These are phyloP conservation scores for Nasua narica DNA, from an alignment of 2,797 vertebrate species.

Conservation along the genomic window DNA sequence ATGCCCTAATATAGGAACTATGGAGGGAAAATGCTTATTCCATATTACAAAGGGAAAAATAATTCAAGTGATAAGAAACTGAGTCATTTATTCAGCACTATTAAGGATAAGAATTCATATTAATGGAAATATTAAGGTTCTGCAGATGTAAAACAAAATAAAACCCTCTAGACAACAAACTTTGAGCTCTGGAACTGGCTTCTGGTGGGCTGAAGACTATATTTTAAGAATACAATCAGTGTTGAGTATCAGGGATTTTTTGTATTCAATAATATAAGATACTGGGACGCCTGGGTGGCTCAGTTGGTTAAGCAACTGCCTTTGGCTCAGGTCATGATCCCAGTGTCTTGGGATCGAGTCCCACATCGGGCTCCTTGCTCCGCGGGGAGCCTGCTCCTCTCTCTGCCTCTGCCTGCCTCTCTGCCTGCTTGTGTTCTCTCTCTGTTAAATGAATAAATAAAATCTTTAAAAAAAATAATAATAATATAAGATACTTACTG, in stretches of 20 bases:
- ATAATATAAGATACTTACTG: neutral
- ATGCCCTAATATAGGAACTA: neutral
- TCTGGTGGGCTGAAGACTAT: neutral
- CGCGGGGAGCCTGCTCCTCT: too few species aligned
- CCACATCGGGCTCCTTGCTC: too few species aligned
- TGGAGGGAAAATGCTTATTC: neutral
- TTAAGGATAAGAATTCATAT: constrained; percentile 29
- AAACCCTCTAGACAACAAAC: neutral
- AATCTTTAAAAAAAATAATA: too few species aligned
- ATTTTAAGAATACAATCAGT: neutral
- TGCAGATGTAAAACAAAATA: neutral
- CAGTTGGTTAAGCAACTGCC: too few species aligned
- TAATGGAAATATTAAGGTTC: neutral
- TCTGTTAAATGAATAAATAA: too few species aligned
- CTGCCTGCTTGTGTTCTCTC: too few species aligned
- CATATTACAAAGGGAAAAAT: neutral
- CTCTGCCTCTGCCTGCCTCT: too few species aligned
- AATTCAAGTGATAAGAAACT: neutral
- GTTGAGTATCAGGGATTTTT: neutral
- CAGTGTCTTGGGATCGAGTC: too few species aligned
- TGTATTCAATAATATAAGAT: neutral
- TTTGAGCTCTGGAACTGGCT: neutral
- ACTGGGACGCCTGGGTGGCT: too few species aligned
- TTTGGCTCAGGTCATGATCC: too few species aligned
- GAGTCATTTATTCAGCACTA: neutral